phyloP scores from a whole-genome alignment of 1,140 invertebrate genomes.

The Glomeris maerens region DNA sequence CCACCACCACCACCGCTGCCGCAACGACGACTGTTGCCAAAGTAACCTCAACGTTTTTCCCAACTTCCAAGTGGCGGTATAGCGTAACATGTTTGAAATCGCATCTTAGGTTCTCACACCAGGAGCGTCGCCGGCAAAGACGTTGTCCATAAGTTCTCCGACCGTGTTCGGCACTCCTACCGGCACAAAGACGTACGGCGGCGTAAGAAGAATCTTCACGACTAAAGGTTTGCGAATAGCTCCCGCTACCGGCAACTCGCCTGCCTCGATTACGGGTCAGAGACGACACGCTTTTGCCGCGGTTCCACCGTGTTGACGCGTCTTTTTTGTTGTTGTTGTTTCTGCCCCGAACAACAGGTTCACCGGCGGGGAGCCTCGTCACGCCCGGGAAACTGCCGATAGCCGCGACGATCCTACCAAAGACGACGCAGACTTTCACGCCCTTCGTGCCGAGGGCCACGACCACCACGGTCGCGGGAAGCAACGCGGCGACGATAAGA shows the following conservation, averaged over 20 bases:
- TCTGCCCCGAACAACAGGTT: constrained; percentile 23
- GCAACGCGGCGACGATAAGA: constrained; percentile 4
- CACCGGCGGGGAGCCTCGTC: constrained; percentile 22
- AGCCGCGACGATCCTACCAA: constrained; percentile 16
- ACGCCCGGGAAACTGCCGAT: constrained; percentile 22
- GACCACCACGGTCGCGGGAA: not conserved
- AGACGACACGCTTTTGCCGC: no score
- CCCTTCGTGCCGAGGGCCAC: constrained; percentile 3
- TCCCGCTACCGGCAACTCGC: constrained; percentile 42
- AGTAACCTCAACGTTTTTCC: constrained; percentile 3
- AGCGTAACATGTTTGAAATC: not conserved
- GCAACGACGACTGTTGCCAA: constrained; percentile 44
- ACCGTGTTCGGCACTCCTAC: constrained; percentile 33
- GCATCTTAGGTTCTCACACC: not conserved
- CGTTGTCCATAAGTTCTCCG: constrained; percentile 10
- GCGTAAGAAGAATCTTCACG: constrained; percentile 58
- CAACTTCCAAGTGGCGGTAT: not conserved
- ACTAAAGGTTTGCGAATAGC: constrained; percentile 60
- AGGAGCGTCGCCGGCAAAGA: not conserved
- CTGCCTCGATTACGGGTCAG: no score
- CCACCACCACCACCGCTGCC: constrained; percentile 36
- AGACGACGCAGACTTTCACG: constrained; percentile 13
- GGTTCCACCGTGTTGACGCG: no score
- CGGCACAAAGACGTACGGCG: constrained; percentile 48
- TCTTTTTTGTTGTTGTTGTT: constrained; percentile 13